phyloP scores from a whole-genome alignment of 2,797 vertebrate genomes.

The Anabas testudineus region DNA sequence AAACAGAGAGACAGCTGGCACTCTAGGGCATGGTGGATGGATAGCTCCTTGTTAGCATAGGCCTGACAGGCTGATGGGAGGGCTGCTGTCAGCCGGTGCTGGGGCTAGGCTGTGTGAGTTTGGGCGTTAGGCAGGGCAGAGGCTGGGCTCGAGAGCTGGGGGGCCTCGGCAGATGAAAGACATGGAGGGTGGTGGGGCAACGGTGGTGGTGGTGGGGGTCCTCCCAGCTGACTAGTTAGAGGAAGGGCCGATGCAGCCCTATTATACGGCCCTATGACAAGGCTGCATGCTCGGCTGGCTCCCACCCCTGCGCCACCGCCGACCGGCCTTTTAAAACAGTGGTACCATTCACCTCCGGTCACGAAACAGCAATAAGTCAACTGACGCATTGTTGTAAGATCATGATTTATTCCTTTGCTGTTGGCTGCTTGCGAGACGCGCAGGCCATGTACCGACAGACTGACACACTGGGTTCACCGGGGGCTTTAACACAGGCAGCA shows the following conservation, averaged over 20 bases:
- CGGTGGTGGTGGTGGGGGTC: slow-evolving; percentile 57
- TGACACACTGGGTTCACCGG: slow-evolving; percentile 86
- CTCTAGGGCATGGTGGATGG: slow-evolving; percentile 85
- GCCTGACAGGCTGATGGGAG: slow-evolving; percentile 96
- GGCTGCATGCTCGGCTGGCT: slow-evolving; percentile 91
- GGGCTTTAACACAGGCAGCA: slow-evolving; percentile 83
- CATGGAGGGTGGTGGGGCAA: slow-evolving; percentile 56
- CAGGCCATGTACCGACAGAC: slow-evolving; percentile 86
- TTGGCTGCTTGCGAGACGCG: slow-evolving; percentile 81
- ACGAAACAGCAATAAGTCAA: slow-evolving; percentile 95
- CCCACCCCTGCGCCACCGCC: slow-evolving; percentile 71
- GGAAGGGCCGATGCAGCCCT: slow-evolving; percentile 89
- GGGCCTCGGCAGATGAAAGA: slow-evolving; percentile 77
- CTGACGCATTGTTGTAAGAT: slow-evolving; percentile 93
- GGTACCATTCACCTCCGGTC: slow-evolving; percentile 89
- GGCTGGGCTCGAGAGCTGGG: slow-evolving; percentile 72
- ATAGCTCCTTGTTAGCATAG: slow-evolving; percentile 95
- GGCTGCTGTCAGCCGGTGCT: slow-evolving; percentile 90
- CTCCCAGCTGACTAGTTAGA: slow-evolving; percentile 98
- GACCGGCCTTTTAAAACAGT: slow-evolving; percentile 87
- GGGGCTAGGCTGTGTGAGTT: slow-evolving; percentile 71
- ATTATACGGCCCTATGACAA: slow-evolving; percentile 97
- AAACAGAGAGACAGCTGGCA: slow-evolving; percentile 86
- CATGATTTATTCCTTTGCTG: slow-evolving; percentile 97
- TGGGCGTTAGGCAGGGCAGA: slow-evolving; percentile 73